Base-by-base conservation (phyloP, 2,888 invertebrate species). In the Tenthredo notha region DNA sequence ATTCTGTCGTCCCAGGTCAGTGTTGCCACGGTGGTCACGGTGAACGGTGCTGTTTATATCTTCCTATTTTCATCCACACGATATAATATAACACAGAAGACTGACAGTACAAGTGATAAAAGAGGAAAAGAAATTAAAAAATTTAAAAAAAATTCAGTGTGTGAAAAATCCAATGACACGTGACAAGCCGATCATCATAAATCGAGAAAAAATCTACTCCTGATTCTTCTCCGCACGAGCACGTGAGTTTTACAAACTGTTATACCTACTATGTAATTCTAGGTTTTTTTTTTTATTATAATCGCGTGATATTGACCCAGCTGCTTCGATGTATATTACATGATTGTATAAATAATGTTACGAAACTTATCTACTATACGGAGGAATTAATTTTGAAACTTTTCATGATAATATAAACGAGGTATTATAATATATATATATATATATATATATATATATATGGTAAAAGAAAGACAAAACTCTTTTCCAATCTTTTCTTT, bases 1-100 rank as follows among this genome's bases (percentile, higher is more conserved):
- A 88, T 85, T 86, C 87, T 87, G 87, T 92, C 87, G 90, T 88
- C 91, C 91, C 91, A 92, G 91, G 91, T 92, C 91, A 92, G 91
- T 92, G 90, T 90, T 90, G 89, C 90, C 89, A 88, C 88, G 88
- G 88, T 89, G 88, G 89, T 87, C 87, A 88, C 87, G 86, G 88
- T 86, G 89, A 84, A 87, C 88, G 88, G 86, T 85, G 85, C 84
- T 65, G 67, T 83, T 83, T 83, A 40, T 83, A 83, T 67, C 18
- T 25, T 21, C 65, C 12, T 47, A 21, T 37, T 43, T 47, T 29
- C 25, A 47, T 21, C 15, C 9, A 12, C 9, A 18, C 21, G 61
- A 9, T 21, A 25, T 25, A 61, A 61, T 54, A 61, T 12, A 61
- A 61, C 12, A 61, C 2, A 61, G 2, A 61, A 12, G 25, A 61